Base-by-base conservation (phyloP, 2,888 invertebrate species). In the Lasioglossum leucozonium region DNA sequence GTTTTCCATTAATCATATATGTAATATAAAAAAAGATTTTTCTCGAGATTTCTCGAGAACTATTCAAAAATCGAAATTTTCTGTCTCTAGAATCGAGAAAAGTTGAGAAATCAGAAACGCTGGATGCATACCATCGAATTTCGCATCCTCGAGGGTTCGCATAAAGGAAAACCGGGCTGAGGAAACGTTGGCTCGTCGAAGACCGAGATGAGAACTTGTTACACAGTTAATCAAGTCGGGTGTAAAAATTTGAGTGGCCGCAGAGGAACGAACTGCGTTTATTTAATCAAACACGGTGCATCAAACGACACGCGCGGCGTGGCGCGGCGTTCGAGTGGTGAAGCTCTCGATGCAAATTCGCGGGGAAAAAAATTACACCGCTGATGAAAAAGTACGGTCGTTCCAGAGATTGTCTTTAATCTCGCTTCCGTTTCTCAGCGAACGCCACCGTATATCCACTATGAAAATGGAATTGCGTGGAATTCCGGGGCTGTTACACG, bases 381-480 rank as follows among this genome's bases (percentile, higher is more conserved):
- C 67, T 67, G 74, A 79, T 72, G 77, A 65, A 67, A 77, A 73
- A 72, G 22, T 42, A 16, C 72, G 58, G 72, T 62, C 47, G 82
- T 77, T 47, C 67, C 77, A 55, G 40, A 81, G 80, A 81, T 84
- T 84, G 78, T 78, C 84, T 81, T 84, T 81, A 84, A 84, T 86
- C 85, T 77, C 71, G 51, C 47, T 67, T 73, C 65, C 79, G 84
- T 40, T 51, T 58, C 76, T 65, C 67, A 71, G 55, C 77, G 74
- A 75, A 67, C 77, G 62, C 58, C 72, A 5, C 65, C 58, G 58
- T 62, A 30, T 62, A 30, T 62, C 44, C 65, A 8, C 55, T 13
- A 22, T 67, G 79, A 73, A 72, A 79, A 77, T 84, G 69, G 79
- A 77, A 84, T 77, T 77, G 79, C 34, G 22, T 51, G 72, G 30